Conservation (phyloP, 2,888 invertebrate genomes). For the Lathronympha strigana region DNA sequence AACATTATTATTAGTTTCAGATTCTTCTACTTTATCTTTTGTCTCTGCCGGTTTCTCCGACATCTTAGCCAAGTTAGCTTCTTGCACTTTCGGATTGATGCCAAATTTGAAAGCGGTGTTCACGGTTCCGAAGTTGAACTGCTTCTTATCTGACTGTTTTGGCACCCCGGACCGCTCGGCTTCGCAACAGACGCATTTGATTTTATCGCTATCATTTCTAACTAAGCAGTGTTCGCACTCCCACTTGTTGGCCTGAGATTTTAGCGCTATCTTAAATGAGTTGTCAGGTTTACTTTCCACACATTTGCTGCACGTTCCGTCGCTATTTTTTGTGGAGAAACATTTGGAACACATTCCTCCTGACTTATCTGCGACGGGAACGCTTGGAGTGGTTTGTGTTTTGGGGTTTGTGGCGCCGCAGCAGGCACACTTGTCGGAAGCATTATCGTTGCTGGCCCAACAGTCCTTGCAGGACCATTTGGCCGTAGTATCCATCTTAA, state of each 20-base stretch:
- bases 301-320: conserved; percentile 29
- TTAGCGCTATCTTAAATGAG: conserved; percentile 52
- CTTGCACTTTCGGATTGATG: conserved; percentile 59
- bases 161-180: conserved; percentile 50
- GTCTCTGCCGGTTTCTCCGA: conserved; percentile 44
- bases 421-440: conserved; percentile 56
- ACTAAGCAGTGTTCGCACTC: conserved; percentile 69
- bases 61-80: conserved; percentile 49
- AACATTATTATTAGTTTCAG: conserved; percentile 70
- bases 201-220: conserved; percentile 59
- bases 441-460: conserved; percentile 58
- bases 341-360: conserved; percentile 37
- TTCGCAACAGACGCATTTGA: conserved; percentile 68
- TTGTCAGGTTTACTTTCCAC: conserved; percentile 44
- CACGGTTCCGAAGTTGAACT: conserved; percentile 62
- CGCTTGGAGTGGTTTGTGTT: conserved; percentile 13
- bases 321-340: conserved; percentile 13
- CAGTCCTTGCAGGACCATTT: conserved; percentile 66
- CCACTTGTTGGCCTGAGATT: conserved; percentile 64
- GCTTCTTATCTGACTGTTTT: conserved; percentile 49
- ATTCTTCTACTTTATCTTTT: conserved; percentile 51
- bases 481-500: conserved; percentile 41
- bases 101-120: conserved; percentile 69
- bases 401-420: conserved; percentile 56
- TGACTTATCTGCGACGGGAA: not conserved